Conservation (phyloP, 2,888 invertebrate species). For the Drosophila cognata region DNA sequence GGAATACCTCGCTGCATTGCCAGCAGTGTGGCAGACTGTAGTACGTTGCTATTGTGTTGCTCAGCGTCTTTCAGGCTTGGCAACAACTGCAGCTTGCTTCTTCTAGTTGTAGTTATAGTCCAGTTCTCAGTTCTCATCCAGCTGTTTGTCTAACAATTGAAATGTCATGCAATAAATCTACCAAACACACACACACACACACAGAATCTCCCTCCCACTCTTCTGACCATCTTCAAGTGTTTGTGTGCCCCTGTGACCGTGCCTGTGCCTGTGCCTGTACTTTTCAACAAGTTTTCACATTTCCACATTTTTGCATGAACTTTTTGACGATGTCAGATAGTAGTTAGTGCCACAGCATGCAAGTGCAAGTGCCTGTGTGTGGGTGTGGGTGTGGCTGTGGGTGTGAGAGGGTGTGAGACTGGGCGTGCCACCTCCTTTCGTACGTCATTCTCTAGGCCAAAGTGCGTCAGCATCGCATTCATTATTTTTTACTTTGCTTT, state of each 20-base stretch:
- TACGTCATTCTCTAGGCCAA: slow-evolving; percentile 52
- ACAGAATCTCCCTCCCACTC: slow-evolving; percentile 2
- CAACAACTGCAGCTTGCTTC: slow-evolving; percentile 54
- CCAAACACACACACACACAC: slow-evolving; percentile 50
- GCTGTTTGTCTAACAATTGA: slow-evolving; percentile 79
- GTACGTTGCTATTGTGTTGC: slow-evolving; percentile 41
- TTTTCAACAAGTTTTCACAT: slow-evolving; percentile 79
- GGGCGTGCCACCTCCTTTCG: slow-evolving; percentile 38
- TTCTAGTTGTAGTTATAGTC: slow-evolving; percentile 43
- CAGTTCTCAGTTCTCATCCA: slow-evolving; percentile 65
- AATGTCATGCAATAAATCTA: slow-evolving; percentile 79
- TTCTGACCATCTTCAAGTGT: slow-evolving; percentile 23
- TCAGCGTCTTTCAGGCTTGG: slow-evolving; percentile 63
- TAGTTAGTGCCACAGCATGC: slow-evolving; percentile 61
- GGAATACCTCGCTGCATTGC: slow-evolving; percentile 17
- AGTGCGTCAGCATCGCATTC: slow-evolving; percentile 68
- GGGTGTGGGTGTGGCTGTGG: slow-evolving; percentile 3
- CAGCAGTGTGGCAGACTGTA: slow-evolving; percentile 29
- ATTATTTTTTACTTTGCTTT: slow-evolving; percentile 66
- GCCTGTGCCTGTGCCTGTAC: slow-evolving; percentile 40
- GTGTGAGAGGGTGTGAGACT: slow-evolving; percentile 5
- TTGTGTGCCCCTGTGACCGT: slow-evolving; percentile 13
- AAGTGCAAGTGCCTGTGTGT: slow-evolving; percentile 19
- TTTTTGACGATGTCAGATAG: slow-evolving; percentile 79
- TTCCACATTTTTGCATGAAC: slow-evolving; percentile 78